Conservation (phyloP, 2,797 vertebrate genomes). For the Pelochelys cantorii region DNA sequence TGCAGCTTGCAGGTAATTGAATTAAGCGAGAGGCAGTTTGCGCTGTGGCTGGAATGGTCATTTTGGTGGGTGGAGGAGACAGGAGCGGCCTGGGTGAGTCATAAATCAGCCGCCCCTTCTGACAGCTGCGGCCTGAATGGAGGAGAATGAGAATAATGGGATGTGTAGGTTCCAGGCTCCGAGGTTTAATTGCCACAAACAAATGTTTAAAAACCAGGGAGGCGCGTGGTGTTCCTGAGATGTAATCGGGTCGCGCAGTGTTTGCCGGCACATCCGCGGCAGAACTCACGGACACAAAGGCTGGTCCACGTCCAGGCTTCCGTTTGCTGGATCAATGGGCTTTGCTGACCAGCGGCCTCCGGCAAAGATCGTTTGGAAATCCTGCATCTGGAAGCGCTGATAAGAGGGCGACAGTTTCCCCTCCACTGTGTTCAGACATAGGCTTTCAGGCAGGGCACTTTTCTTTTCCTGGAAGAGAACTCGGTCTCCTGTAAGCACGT, state of each 20-base stretch:
- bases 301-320: not conserved
- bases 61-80: conserved; percentile 57
- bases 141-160: conserved; percentile 71
- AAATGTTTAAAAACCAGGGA: conserved; percentile 61
- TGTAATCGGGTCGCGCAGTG: not conserved
- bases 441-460: not conserved
- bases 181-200: conserved; percentile 71
- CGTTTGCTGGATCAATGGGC: not conserved
- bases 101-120: conserved; percentile 72
- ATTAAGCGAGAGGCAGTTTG: conserved; percentile 71
- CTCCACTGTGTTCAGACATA: not conserved
- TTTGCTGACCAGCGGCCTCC: not conserved
- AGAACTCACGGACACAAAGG: not conserved
- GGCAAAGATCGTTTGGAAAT: not conserved
- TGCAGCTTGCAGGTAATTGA: conserved; percentile 53
- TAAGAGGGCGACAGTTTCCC: not conserved
- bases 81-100: conserved; percentile 60
- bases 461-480: not conserved
- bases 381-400: not conserved
- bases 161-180: conserved; percentile 66
- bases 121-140: conserved; percentile 62
- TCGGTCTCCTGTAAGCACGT: not conserved
- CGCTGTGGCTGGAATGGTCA: conserved; percentile 50
- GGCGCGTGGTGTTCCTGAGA: conserved; percentile 43
- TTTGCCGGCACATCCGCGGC: conserved; percentile 34